Conservation (phyloP, 1,140 invertebrate genomes). For the Maconellicoccus hirsutus region DNA sequence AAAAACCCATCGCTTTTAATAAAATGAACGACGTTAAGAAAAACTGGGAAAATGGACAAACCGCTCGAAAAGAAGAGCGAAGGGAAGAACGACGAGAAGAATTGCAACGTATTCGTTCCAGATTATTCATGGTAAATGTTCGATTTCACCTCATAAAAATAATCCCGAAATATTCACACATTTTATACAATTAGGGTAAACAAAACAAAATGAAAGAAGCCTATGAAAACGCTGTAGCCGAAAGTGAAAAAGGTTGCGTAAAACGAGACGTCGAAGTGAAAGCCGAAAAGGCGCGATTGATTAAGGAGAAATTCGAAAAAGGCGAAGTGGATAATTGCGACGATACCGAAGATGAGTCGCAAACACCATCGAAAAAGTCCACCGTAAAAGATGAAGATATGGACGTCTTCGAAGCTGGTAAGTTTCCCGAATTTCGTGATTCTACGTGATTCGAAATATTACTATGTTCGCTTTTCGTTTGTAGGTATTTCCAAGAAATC, state of each 20-base stretch:
- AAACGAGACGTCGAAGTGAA: slow-evolving; percentile 42
- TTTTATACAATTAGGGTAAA: too few relatives aligned
- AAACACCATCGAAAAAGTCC: slow-evolving; percentile 35
- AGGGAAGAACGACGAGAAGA: slow-evolving; percentile 76
- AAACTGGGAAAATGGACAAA: slow-evolving; percentile 54
- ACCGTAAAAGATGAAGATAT: slow-evolving; percentile 48
- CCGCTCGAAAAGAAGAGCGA: slow-evolving; percentile 51
- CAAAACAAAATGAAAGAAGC: slow-evolving; percentile 82
- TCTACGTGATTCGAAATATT: too few relatives aligned
- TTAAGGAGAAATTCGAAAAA: slow-evolving; percentile 73
- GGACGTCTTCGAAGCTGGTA: slow-evolving; percentile 71
- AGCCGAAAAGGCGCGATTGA: slow-evolving; percentile 49
- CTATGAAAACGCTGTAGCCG: slow-evolving; percentile 78
- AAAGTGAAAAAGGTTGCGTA: slow-evolving; percentile 50
- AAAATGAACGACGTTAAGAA: slow-evolving; percentile 74
- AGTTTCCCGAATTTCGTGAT: slow-evolving; percentile 24
- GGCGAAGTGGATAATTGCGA: slow-evolving; percentile 47
- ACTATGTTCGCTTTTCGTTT: too few relatives aligned
- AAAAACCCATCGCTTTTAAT: slow-evolving; percentile 64
- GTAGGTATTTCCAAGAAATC: slow-evolving; percentile 75
- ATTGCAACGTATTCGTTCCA: slow-evolving; percentile 67
- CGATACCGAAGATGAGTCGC: slow-evolving; percentile 40
- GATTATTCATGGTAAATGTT: slow-evolving; percentile 65
- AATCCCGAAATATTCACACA: too few relatives aligned
- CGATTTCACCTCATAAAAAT: too few relatives aligned